phyloP scores from a whole-genome alignment of 1,140 invertebrate genomes.

The Battus philenor region DNA sequence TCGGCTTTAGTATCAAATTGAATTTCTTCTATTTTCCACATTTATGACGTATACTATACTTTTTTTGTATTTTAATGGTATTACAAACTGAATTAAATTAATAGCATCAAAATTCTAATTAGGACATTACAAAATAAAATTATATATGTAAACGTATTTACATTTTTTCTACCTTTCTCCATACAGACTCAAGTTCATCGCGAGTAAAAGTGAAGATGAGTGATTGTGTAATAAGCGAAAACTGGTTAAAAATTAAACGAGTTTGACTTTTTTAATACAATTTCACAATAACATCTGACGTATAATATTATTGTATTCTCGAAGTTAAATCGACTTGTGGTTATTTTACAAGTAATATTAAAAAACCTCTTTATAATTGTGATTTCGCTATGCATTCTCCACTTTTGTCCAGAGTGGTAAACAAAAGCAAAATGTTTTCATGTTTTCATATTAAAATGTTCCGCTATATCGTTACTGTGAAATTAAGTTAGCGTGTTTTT shows the following conservation, averaged over 20 bases:
- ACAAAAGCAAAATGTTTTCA: background rate
- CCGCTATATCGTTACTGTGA: slow-evolving; percentile 3
- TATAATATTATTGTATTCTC: slow-evolving; percentile 2
- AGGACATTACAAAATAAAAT: background rate
- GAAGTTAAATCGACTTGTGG: background rate
- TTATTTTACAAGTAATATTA: too few species aligned
- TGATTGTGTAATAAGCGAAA: slow-evolving; percentile 12
- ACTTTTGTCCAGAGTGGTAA: too few species aligned
- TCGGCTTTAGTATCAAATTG: too few species aligned
- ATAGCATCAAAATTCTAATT: background rate
- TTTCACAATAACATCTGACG: slow-evolving; percentile 5
- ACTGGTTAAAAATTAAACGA: slow-evolving; percentile 15
- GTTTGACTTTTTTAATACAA: slow-evolving; percentile 7
- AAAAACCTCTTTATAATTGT: too few species aligned
- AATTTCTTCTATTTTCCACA: too few species aligned
- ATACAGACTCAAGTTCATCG: slow-evolving; percentile 12
- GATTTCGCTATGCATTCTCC: too few species aligned
- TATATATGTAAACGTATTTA: too few species aligned
- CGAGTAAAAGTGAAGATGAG: slow-evolving; percentile 11
- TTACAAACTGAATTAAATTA: slow-evolving; percentile 4
- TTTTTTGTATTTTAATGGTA: too few species aligned
- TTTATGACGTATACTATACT: too few species aligned
- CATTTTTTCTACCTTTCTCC: slow-evolving; percentile 9
- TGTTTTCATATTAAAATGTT: background rate
- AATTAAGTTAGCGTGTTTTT: background rate